Evolutionary conservation across 2,113 vertebrate genomes (phyloP), one percentile per base, ranked within the genome.

Genomic region (Lophotis ruficrista): DNA sequence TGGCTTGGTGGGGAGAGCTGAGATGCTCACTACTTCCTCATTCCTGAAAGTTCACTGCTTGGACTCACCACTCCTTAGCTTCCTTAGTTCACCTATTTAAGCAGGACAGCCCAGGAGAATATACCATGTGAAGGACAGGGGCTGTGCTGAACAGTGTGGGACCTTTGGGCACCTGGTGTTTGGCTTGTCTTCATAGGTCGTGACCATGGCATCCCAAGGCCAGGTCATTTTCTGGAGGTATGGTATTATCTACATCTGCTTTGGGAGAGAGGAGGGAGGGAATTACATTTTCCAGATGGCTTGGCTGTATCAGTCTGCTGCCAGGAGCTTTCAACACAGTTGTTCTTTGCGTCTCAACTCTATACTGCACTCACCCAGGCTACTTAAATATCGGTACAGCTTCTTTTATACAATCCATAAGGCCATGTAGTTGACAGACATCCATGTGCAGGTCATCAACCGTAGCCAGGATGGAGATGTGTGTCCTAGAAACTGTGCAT

Each of bases 191-290:
- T 64, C 2, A 0, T 18, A 60, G 37, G 56, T 71, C 0, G 18
- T 73, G 64, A 56, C 69, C 43, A 95, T 91, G 93, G 93, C 96
- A 66, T 88, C 88, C 25, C 94, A 90, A 83, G 51, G 79, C 56
- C 94, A 92, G 79, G 79, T 90, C 23, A 10, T 94, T 62, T 96
- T 88, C 76, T 96, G 94, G 92, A 96, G 96, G 88, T 96, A 94
- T 43, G 68, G 25, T 60, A 70, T 58, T 70, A 47, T 37, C 78
- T 96, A 56, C 27, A 13, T 62, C 77, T 83, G 47, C 78, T 79
- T 37, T 35, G 54, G 45, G 62, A 66, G 45, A 69, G 28, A n/a
- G 61, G 53, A 76, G 57, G 92, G 75, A 77, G 75, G 64, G 58
- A 88, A 56, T 9, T 70, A 54, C 3, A 2, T 76, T 87, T 88